phyloP scores from a whole-genome alignment of 2,113 vertebrate species.

The Alosa alosa region DNA sequence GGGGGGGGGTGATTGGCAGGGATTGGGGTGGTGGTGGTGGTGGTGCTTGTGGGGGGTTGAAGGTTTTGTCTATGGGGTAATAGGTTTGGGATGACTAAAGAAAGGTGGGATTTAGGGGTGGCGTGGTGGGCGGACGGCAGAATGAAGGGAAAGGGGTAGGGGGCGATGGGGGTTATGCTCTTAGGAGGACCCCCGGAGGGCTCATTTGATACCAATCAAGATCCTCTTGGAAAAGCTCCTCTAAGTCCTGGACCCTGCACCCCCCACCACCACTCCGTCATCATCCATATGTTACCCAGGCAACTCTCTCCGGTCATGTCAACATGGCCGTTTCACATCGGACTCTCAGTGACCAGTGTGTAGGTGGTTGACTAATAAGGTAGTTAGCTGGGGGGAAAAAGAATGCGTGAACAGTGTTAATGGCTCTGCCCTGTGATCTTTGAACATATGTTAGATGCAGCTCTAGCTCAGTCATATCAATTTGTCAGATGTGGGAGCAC shows the following conservation, averaged over 20 bases:
- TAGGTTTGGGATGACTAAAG: not conserved
- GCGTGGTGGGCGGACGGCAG: not conserved
- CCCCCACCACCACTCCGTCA: not conserved
- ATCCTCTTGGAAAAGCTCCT: not conserved
- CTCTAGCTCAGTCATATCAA: not conserved
- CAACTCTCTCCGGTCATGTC: not conserved
- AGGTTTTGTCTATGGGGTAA: not conserved
- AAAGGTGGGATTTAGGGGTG: not conserved
- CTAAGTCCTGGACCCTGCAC: not conserved
- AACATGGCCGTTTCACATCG: not conserved
- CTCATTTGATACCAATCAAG: conserved; percentile 16
- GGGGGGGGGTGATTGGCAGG: not conserved
- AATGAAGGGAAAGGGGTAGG: not conserved
- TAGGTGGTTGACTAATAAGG: not conserved
- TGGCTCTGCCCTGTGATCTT: not conserved
- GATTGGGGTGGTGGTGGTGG: not conserved
- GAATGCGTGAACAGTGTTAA: not conserved
- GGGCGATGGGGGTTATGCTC: not conserved
- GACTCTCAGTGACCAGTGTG: not conserved
- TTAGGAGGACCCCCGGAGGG: not conserved
- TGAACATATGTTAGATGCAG: not conserved
- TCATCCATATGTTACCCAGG: not conserved
- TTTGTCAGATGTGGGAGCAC: not conserved
- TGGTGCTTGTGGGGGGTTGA: not conserved
- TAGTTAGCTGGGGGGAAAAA: not conserved